phyloP scores from a whole-genome alignment of 2,113 vertebrate genomes.

The Chitala chitala region DNA sequence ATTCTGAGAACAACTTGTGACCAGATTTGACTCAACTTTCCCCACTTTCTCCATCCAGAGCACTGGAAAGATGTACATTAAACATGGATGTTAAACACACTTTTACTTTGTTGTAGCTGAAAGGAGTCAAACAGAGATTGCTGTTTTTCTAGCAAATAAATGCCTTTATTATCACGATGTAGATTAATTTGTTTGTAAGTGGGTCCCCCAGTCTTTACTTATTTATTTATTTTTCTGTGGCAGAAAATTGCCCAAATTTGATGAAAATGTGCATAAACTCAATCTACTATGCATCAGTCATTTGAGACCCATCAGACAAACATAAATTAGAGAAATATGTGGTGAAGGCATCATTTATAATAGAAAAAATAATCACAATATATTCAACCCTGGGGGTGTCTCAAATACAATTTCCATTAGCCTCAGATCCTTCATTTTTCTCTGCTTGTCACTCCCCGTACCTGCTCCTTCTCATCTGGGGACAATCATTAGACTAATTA shows the following conservation, averaged over 20 bases:
- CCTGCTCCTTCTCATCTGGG: constrained; percentile 62
- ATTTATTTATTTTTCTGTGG: constrained; percentile 48
- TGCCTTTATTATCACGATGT: constrained; percentile 38
- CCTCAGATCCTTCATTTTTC: constrained; percentile 60
- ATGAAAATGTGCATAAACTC: constrained; percentile 55
- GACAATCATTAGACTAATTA: constrained; percentile 83
- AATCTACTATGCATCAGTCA: constrained; percentile 56
- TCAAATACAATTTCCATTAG: constrained; percentile 51
- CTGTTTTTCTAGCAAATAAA: constrained; percentile 31
- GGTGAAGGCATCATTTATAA: constrained; percentile 65
- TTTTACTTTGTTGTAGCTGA: constrained; percentile 23
- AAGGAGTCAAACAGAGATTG: constrained; percentile 18
- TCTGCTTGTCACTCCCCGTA: constrained; percentile 47
- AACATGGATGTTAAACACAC: background rate
- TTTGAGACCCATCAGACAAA: constrained; percentile 58
- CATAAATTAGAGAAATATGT: constrained; percentile 66
- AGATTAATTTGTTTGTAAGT: constrained; percentile 40
- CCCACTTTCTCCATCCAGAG: background rate
- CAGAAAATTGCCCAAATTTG: constrained; percentile 60
- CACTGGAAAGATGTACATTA: background rate
- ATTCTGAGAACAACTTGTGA: background rate
- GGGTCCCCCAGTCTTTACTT: constrained; percentile 41
- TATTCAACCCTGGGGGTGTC: constrained; percentile 54
- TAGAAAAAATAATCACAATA: constrained; percentile 56
- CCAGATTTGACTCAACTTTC: background rate